Conservation (phyloP, 1,140 invertebrate species). For the Platyura marginata region DNA sequence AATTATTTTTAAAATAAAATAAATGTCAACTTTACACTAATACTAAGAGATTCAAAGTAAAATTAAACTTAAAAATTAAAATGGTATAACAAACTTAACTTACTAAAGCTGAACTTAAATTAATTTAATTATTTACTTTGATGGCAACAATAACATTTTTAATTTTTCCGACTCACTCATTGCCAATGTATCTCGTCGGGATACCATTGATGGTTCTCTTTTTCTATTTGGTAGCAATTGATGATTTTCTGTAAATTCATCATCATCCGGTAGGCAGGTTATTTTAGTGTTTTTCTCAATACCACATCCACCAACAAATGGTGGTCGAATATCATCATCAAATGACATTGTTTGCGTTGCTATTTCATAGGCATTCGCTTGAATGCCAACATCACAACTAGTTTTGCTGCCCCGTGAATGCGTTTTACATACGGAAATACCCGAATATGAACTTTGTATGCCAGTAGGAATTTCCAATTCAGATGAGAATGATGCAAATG, state of each 20-base stretch:
- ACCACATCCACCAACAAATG: neutral
- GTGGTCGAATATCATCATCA: slow-evolving; percentile 5
- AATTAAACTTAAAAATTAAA: too few species aligned
- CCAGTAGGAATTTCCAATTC: slow-evolving; percentile 10
- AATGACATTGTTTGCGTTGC: slow-evolving; percentile 28
- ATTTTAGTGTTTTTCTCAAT: slow-evolving; percentile 12
- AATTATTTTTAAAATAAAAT: too few species aligned
- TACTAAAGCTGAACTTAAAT: too few species aligned
- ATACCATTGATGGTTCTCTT: slow-evolving; percentile 3
- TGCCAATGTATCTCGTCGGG: slow-evolving; percentile 7
- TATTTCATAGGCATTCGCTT: slow-evolving; percentile 39
- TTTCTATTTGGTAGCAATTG: slow-evolving; percentile 8
- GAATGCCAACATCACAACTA: slow-evolving; percentile 31
- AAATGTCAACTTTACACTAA: too few species aligned
- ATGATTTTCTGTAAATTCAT: slow-evolving; percentile 9
- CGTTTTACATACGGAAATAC: slow-evolving; percentile 28
- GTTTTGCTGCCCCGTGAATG: slow-evolving; percentile 27
- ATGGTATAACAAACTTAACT: too few species aligned
- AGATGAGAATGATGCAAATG: slow-evolving; percentile 11
- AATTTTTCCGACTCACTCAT: slow-evolving; percentile 24
- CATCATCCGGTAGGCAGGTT: slow-evolving; percentile 5
- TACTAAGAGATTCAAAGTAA: too few species aligned
- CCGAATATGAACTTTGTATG: slow-evolving; percentile 26
- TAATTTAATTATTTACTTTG: neutral
- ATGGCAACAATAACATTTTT: slow-evolving; percentile 16